phyloP scores from a whole-genome alignment of 1,140 invertebrate species.

The Drosophila paulistorum region DNA sequence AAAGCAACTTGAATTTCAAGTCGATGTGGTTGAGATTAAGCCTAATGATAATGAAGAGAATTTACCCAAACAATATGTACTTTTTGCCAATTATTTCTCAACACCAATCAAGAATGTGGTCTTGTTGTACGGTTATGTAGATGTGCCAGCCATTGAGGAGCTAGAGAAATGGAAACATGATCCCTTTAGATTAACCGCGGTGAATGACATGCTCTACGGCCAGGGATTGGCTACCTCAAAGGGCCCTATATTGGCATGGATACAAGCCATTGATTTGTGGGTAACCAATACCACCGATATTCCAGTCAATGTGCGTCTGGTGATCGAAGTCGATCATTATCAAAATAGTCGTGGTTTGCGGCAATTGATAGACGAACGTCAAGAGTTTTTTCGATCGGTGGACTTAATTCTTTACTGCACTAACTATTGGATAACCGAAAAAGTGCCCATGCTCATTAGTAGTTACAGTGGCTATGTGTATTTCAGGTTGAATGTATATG shows the following conservation, averaged over 20 bases:
- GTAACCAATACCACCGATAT: slow-evolving; percentile 14
- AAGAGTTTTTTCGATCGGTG: slow-evolving; percentile 30
- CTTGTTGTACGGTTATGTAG: slow-evolving; percentile 39
- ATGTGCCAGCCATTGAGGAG: slow-evolving; percentile 11
- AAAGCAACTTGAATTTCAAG: slow-evolving; percentile 20
- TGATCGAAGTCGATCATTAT: slow-evolving; percentile 31
- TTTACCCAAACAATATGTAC: slow-evolving; percentile 15
- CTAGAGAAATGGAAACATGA: slow-evolving; percentile 22
- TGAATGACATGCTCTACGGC: slow-evolving; percentile 16
- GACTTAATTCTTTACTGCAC: slow-evolving; percentile 35
- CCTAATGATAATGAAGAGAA: background rate
- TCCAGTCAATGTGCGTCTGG: slow-evolving; percentile 38
- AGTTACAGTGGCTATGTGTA: slow-evolving; percentile 34
- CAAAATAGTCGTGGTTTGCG: background rate
- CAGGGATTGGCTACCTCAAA: slow-evolving; percentile 31
- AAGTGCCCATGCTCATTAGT: slow-evolving; percentile 29
- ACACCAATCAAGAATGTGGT: slow-evolving; percentile 42
- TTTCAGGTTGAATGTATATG: slow-evolving; percentile 32
- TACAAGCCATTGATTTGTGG: slow-evolving; percentile 35
- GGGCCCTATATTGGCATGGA: slow-evolving; percentile 39
- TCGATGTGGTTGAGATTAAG: slow-evolving; percentile 31
- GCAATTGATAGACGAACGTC: background rate
- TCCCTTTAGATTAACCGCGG: slow-evolving; percentile 29
- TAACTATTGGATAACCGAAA: slow-evolving; percentile 35
- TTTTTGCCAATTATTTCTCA: slow-evolving; percentile 45